phyloP scores from a whole-genome alignment of 2,113 vertebrate species.

The Cinclus cinclus region DNA sequence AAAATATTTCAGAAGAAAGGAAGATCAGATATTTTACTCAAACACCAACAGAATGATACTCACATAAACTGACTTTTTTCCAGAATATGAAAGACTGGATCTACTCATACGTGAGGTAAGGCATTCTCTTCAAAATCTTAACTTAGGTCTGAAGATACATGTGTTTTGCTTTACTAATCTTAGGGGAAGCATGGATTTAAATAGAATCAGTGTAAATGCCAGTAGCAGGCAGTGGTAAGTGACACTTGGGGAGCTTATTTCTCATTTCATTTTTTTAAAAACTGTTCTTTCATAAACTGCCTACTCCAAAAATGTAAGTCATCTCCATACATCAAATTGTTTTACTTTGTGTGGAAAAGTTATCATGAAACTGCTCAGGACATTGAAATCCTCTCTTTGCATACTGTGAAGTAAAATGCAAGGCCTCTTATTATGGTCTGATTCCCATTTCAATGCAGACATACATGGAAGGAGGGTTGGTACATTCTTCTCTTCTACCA shows the following conservation, averaged over 20 bases:
- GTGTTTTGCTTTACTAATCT: background rate
- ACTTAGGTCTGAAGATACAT: constrained; percentile 77
- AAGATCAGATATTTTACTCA: constrained; percentile 80
- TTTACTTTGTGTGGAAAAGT: background rate
- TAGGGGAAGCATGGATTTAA: background rate
- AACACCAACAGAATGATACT: constrained; percentile 74
- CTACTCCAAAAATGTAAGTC: background rate
- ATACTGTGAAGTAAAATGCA: background rate
- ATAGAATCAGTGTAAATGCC: background rate
- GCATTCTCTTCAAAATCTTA: constrained; percentile 76
- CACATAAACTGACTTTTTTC: constrained; percentile 79
- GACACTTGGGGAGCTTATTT: background rate
- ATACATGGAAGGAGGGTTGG: background rate
- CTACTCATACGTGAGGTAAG: constrained; percentile 70
- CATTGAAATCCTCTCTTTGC: background rate
- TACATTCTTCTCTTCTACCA: background rate
- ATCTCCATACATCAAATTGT: background rate
- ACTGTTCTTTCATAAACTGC: background rate
- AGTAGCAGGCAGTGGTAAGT: background rate
- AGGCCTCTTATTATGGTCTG: background rate
- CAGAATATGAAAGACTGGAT: constrained; percentile 82
- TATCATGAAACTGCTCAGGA: background rate
- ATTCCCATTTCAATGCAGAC: background rate
- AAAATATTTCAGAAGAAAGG: constrained; percentile 76
- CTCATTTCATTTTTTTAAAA: background rate